Evolutionary conservation across 1,140 invertebrate genomes (phyloP).

Genomic region (Pogonomyrmex californicus): DNA sequence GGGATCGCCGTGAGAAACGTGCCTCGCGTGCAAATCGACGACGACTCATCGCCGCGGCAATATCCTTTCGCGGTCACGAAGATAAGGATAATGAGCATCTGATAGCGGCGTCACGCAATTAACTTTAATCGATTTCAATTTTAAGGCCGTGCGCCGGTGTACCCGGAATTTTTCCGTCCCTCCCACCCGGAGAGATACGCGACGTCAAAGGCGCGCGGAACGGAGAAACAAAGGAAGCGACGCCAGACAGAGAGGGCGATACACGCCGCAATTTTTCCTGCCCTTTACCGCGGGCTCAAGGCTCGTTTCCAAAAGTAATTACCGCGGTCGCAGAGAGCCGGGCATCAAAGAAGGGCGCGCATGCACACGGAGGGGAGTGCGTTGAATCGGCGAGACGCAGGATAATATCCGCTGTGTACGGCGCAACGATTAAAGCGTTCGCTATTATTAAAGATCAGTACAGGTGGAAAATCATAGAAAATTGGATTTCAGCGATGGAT

Average conservation of each 20-base stretch:
- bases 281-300: slow-evolving; percentile 64
- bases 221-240: slow-evolving; percentile 31
- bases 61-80: slow-evolving; percentile 15
- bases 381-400: slow-evolving; percentile 54
- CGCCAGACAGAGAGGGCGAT: slow-evolving; percentile 14
- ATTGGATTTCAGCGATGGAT: slow-evolving; percentile 45
- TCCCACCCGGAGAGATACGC: not conserved
- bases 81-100: slow-evolving; percentile 68
- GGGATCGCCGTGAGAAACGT: not conserved
- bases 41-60: slow-evolving; percentile 22
- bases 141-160: slow-evolving; percentile 23
- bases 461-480: slow-evolving; percentile 47
- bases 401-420: slow-evolving; percentile 55
- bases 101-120: slow-evolving; percentile 69
- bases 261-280: slow-evolving; percentile 59
- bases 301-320: slow-evolving; percentile 72
- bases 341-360: slow-evolving; percentile 27
- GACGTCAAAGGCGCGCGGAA: not conserved
- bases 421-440: slow-evolving; percentile 58
- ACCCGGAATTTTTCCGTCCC: slow-evolving; percentile 45
- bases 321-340: slow-evolving; percentile 18
- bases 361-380: slow-evolving; percentile 11
- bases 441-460: slow-evolving; percentile 38
- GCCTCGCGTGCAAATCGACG: slow-evolving; percentile 17
- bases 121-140: slow-evolving; percentile 76